Evolutionary conservation across 2,113 vertebrate genomes (phyloP), one percentile per base, ranked within the genome.

Genomic region (Sylvia atricapilla): DNA sequence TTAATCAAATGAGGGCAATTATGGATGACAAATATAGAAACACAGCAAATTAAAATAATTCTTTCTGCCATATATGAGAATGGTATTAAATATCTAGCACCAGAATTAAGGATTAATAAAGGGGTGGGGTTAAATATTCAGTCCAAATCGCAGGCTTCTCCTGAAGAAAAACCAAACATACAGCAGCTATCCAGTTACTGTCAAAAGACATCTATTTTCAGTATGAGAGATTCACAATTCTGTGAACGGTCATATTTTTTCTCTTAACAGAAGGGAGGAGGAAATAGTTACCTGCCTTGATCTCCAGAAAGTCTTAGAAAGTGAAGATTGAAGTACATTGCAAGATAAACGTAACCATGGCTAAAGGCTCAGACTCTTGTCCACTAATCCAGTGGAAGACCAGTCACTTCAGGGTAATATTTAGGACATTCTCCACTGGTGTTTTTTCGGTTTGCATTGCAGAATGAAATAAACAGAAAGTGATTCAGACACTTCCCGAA

Each of bases 81-180:
- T n/a, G 37, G 24, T 66, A 94, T 68, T 85, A 82, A 96, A 70
- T 60, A 77, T 31, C 44, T 46, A 76, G 50, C 31, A 84, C 43
- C 44, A 90, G 62, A 64, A 37, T 20, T 72, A 25, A 81, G n/a
- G n/a, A 81, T 64, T 95, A 84, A 87, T 75, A 92, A 94, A 95
- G 92, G 93, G 92, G 93, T 94, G 95, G 90, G 83, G 80, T 95
- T 95, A 94, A 90, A 90, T 18, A 30, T 46, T 78, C 52, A 33
- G 35, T 64, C 79, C 83, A 88, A 90, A 95, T 78, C 2, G 9
- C 50, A 1, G 55, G 43, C 35, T 91, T 91, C 85, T 91, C 67
- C 68, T 72, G 52, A 84, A 74, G 67, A 73, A 93, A 87, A 85
- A 50, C 3, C 10, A 39, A 88, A 86, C 47, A 75, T 28, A 49